Evolutionary conservation across 2,888 invertebrate species (phyloP).

Genomic region (Hydropsyche betteni): DNA sequence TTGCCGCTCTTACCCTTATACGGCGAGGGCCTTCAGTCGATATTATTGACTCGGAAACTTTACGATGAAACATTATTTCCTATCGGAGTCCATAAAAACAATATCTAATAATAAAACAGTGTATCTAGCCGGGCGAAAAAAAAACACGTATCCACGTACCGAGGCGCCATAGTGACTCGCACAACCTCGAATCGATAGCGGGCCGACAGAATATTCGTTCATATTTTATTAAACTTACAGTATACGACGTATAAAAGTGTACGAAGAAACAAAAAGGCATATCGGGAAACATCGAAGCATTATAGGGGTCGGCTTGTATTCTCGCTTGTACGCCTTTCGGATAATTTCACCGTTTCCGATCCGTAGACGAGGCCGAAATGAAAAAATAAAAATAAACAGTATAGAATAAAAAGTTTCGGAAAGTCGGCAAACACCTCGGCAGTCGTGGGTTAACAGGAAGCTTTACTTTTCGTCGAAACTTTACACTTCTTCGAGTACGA

Average conservation of each 20-base stretch:
- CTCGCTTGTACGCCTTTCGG: not conserved
- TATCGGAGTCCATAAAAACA: slow-evolving; percentile 36
- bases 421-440: slow-evolving; percentile 22
- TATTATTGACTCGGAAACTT: slow-evolving; percentile 48
- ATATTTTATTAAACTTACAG: not conserved
- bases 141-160: not conserved
- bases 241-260: too few species aligned
- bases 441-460: slow-evolving; percentile 44
- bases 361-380: not conserved
- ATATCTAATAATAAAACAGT: slow-evolving; percentile 37
- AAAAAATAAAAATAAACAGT: not conserved
- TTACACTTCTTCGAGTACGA: slow-evolving; percentile 30
- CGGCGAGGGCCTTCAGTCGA: slow-evolving; percentile 35
- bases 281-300: too few species aligned
- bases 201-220: not conserved
- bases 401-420: slow-evolving; percentile 7
- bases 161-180: not conserved
- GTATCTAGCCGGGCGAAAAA: not conserved
- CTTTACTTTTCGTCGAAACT: slow-evolving; percentile 40
- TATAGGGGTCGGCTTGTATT: too few species aligned
- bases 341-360: slow-evolving; percentile 11
- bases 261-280: too few species aligned
- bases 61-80: slow-evolving; percentile 47
- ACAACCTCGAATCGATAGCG: not conserved
- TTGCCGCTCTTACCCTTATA: slow-evolving; percentile 19